Evolutionary conservation across 2,797 vertebrate species (phyloP).

Genomic region (Darevskia nairensis): DNA sequence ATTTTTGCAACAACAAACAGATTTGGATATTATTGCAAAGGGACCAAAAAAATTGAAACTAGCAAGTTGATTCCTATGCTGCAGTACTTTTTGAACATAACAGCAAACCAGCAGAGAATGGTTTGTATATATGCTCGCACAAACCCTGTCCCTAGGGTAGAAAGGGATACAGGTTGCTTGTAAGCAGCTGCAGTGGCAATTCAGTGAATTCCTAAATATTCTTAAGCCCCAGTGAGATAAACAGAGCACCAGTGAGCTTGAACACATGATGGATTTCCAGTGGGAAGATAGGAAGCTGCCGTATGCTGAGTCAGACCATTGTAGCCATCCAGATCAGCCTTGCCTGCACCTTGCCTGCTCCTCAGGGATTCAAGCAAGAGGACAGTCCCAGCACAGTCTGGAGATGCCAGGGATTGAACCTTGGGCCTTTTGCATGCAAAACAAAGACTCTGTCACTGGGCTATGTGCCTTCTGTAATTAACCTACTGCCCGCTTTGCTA

Average conservation of each 20-base stretch:
- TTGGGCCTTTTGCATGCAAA: too few species aligned
- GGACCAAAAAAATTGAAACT: conserved; percentile 15
- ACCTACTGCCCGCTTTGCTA: too few species aligned
- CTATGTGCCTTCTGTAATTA: too few species aligned
- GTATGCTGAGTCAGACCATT: too few species aligned
- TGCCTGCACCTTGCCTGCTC: too few species aligned
- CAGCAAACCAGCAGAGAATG: not conserved
- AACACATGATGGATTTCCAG: not conserved
- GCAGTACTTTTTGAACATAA: conserved; percentile 32
- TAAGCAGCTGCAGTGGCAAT: not conserved
- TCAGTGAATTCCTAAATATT: not conserved
- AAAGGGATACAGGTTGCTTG: not conserved
- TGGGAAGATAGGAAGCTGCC: not conserved
- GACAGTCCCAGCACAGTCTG: too few species aligned
- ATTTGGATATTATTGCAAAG: not conserved
- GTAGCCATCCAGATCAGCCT: too few species aligned
- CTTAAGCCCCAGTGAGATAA: not conserved
- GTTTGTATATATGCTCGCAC: not conserved
- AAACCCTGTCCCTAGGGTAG: not conserved
- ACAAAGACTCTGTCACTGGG: too few species aligned
- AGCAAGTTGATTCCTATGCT: conserved; percentile 42
- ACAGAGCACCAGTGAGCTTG: not conserved
- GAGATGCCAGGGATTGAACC: too few species aligned
- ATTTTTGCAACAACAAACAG: not conserved
- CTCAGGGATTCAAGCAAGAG: too few species aligned